These are phyloP conservation scores for Xenops minutus DNA, from an alignment of 2,797 vertebrate species.

Conservation along the genomic window DNA sequence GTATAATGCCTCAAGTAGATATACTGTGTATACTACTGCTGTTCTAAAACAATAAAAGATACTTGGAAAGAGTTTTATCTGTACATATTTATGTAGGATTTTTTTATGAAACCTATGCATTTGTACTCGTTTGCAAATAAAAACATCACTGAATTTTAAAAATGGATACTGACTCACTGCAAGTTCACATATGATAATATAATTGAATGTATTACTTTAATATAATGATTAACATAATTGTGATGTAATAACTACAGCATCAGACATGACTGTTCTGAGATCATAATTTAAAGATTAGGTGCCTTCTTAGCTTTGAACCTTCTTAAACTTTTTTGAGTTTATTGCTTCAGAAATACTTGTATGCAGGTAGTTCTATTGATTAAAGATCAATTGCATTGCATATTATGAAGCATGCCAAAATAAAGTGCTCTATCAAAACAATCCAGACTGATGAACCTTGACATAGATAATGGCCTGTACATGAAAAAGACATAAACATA, in stretches of 20 bases:
- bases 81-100: neutral
- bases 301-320: neutral
- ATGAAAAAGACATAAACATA: neutral
- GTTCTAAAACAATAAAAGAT: neutral
- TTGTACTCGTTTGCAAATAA: neutral
- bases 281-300: neutral
- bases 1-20: neutral
- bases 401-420: neutral
- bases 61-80: neutral
- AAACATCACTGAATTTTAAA: neutral
- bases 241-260: neutral
- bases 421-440: neutral
- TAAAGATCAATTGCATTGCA: neutral
- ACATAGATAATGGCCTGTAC: neutral
- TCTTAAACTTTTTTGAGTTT: neutral
- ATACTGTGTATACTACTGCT: neutral
- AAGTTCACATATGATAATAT: neutral
- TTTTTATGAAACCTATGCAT: neutral
- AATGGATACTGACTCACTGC: neutral
- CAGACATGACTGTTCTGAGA: neutral
- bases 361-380: neutral
- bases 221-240: neutral
- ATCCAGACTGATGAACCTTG: neutral
- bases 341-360: neutral
- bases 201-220: neutral